Evolutionary conservation across 2,113 vertebrate genomes (phyloP).

Genomic region (Sturnira hondurensis): DNA sequence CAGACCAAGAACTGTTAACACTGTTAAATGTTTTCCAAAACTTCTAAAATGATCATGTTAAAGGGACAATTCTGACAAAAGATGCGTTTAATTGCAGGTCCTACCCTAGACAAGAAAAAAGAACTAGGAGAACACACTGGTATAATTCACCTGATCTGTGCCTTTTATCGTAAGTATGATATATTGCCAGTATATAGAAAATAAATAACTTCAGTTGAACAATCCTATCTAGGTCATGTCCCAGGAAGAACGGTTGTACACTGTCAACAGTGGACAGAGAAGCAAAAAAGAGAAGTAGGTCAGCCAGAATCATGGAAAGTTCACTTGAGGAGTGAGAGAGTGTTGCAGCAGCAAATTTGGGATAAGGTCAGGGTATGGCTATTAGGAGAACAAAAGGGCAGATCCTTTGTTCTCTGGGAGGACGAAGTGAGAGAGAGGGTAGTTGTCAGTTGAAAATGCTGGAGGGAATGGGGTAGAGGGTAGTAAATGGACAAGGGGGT

Average conservation of each 20-base stretch:
- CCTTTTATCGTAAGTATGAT: constrained; percentile 10
- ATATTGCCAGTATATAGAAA: neutral
- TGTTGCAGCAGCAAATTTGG: neutral
- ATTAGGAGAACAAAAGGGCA: neutral
- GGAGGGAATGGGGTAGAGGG: neutral
- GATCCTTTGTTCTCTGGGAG: neutral
- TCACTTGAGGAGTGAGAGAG: neutral
- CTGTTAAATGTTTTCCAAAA: neutral
- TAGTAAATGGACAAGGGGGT: neutral
- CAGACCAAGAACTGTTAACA: neutral
- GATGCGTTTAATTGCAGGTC: neutral
- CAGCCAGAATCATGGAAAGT: neutral
- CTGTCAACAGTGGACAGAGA: neutral
- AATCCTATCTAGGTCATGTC: neutral
- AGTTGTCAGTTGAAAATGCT: neutral
- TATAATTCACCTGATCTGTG: neutral
- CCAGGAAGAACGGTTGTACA: neutral
- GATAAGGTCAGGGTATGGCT: neutral
- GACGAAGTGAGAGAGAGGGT: neutral
- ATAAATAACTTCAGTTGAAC: neutral
- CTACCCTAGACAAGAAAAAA: neutral
- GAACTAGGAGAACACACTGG: neutral
- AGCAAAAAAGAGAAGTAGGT: neutral
- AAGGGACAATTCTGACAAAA: neutral
- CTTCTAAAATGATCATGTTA: neutral